A percentile compares a stretch with the other conserved stretches of the same genome.
Evolutionary conservation across 2,888 invertebrate genomes (phyloP).

Genomic region (Caenorhabditis afra): DNA sequence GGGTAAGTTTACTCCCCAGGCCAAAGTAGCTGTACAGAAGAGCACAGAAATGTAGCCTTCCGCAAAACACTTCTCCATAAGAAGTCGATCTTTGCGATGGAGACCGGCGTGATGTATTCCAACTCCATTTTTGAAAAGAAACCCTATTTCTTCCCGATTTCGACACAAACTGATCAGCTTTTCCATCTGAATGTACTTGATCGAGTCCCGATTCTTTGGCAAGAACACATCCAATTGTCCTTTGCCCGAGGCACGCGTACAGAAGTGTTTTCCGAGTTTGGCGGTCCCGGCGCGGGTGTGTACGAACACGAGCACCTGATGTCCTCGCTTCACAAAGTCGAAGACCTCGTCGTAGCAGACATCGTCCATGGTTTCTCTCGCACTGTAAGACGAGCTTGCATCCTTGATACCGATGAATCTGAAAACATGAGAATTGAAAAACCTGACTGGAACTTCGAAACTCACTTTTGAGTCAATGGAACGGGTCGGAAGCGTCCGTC

Average conservation of each 20-base stretch:
- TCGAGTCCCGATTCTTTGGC: constrained; percentile 57
- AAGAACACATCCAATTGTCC: constrained; percentile 68
- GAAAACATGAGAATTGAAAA: constrained; percentile 24
- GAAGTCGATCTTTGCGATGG: constrained; percentile 89
- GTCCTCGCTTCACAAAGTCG: constrained; percentile 90
- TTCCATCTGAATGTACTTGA: constrained; percentile 64
- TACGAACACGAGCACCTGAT: constrained; percentile 90
- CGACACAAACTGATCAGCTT: constrained; percentile 68
- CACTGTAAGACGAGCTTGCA: no score
- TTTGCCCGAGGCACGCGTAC: constrained; percentile 86
- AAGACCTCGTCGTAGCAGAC: constrained; percentile 91
- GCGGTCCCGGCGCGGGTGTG: constrained; percentile 97
- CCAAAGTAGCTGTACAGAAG: constrained; percentile 96
- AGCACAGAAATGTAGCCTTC: constrained; percentile 90
- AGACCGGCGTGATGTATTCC: constrained; percentile 98
- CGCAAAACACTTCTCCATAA: constrained; percentile 92
- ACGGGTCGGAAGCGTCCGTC: constrained; percentile 93
- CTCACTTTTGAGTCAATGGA: constrained; percentile 75
- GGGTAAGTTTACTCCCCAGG: constrained; percentile 99
- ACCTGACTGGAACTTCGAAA: neutral
- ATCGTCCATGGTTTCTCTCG: constrained; percentile 73
- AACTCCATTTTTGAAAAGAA: constrained; percentile 90
- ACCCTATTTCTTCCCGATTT: constrained; percentile 83
- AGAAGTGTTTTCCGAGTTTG: constrained; percentile 89
- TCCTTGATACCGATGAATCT: constrained; percentile 77